Evolutionary conservation across 2,797 vertebrate species (phyloP).

Genomic region (Gambusia yucatana): DNA sequence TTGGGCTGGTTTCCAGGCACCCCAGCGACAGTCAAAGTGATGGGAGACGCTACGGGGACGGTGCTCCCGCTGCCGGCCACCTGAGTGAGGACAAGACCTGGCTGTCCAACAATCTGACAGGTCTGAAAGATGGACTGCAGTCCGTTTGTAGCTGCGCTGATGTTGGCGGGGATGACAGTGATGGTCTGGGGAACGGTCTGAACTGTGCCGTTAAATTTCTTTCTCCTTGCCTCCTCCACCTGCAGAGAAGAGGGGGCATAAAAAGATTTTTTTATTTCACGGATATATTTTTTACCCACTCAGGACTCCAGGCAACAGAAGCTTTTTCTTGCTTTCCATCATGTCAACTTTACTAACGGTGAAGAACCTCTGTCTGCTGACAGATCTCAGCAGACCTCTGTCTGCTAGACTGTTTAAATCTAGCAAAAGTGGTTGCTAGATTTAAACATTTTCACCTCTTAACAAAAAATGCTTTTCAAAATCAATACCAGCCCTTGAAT

Average conservation of each 20-base stretch:
- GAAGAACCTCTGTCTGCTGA: neutral
- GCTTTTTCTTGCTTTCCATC: neutral
- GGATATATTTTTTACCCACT: neutral
- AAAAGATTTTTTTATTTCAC: neutral
- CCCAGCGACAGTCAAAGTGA: constrained; percentile 91
- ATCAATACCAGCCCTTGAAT: neutral
- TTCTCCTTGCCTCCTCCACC: constrained; percentile 95
- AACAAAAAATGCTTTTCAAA: neutral
- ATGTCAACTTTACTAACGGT: neutral
- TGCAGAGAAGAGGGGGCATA: constrained; percentile 24
- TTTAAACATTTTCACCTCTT: neutral
- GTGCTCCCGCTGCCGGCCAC: constrained; percentile 82
- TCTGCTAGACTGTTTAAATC: too few species aligned
- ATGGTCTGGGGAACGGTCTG: constrained; percentile 95
- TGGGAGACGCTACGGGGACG: constrained; percentile 88
- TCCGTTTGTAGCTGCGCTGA: constrained; percentile 88
- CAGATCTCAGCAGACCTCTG: neutral
- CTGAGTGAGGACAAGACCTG: constrained; percentile 93
- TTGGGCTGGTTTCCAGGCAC: constrained; percentile 85
- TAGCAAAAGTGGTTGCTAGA: neutral
- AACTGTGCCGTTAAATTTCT: constrained; percentile 95
- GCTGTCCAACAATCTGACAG: constrained; percentile 96
- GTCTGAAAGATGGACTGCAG: constrained; percentile 96
- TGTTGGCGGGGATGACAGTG: constrained; percentile 95
- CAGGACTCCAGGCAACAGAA: neutral